These are phyloP conservation scores for Heterotilapia buettikoferi DNA, from an alignment of 2,113 vertebrate genomes.

Conservation along the genomic window DNA sequence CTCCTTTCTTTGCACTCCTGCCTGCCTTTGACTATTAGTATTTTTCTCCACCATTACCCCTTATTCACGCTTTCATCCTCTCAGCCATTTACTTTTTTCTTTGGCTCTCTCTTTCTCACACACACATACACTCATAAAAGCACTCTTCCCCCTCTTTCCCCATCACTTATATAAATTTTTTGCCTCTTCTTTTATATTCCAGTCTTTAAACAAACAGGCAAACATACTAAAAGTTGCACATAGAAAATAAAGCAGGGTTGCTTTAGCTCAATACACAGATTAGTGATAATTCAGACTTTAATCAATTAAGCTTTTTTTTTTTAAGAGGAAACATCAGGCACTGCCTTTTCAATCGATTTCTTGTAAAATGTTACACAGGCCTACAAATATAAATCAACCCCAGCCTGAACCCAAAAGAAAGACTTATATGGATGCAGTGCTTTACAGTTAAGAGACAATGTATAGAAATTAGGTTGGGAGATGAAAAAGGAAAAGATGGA, in stretches of 20 bases:
- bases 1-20: slow-evolving; percentile 26
- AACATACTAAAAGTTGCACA: background rate
- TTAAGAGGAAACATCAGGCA: background rate
- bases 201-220: background rate
- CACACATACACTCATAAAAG: slow-evolving; percentile 9
- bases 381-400: background rate
- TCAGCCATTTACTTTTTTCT: slow-evolving; percentile 43
- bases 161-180: background rate
- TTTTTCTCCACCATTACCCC: slow-evolving; percentile 61
- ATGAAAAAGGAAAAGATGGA: background rate
- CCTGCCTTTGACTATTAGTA: slow-evolving; percentile 35
- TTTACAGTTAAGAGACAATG: background rate
- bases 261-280: background rate
- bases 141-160: background rate
- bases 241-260: background rate
- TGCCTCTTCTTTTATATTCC: background rate
- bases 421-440: background rate
- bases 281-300: slow-evolving; percentile 3
- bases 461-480: background rate
- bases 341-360: background rate
- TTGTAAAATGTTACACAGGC: slow-evolving; percentile 9
- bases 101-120: background rate
- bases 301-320: background rate
- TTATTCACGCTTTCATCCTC: slow-evolving; percentile 33
- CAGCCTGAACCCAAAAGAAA: background rate